Evolutionary conservation across 2,888 invertebrate species (phyloP).

Genomic region (Pseudeuparius sepicola): DNA sequence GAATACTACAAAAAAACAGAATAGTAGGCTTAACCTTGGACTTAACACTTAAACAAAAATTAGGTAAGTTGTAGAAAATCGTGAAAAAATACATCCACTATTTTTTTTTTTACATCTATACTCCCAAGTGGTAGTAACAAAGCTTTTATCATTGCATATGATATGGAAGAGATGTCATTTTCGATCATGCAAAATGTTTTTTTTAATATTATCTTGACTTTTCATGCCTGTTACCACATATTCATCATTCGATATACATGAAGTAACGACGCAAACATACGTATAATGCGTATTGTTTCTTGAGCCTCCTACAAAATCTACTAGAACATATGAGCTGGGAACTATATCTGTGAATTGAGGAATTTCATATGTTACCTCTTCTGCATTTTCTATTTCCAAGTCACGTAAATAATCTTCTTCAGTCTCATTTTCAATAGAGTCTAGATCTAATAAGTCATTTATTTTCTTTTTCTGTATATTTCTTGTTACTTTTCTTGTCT

Average conservation of each 20-base stretch:
- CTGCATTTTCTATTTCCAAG: background rate
- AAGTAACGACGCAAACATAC: constrained; percentile 1
- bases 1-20: too few relatives aligned
- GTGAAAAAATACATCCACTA: background rate
- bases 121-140: too few relatives aligned
- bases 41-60: too few relatives aligned
- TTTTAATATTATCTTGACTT: constrained; percentile 1
- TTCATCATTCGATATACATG: background rate
- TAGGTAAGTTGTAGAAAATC: too few relatives aligned
- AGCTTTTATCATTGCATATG: too few relatives aligned
- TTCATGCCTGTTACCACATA: constrained; percentile 2
- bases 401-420: background rate
- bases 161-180: too few relatives aligned
- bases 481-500: background rate
- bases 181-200: too few relatives aligned
- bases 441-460: background rate
- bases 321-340: too few relatives aligned
- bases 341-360: too few relatives aligned
- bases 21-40: too few relatives aligned
- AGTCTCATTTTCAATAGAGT: constrained; percentile 1
- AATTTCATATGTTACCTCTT: constrained; percentile 1
- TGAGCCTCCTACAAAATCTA: too few relatives aligned
- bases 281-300: background rate
- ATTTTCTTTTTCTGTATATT: too few relatives aligned
- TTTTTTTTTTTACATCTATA: constrained; percentile 2